Conservation (phyloP, 2,888 invertebrate species). For the Vesta saturnalis region DNA sequence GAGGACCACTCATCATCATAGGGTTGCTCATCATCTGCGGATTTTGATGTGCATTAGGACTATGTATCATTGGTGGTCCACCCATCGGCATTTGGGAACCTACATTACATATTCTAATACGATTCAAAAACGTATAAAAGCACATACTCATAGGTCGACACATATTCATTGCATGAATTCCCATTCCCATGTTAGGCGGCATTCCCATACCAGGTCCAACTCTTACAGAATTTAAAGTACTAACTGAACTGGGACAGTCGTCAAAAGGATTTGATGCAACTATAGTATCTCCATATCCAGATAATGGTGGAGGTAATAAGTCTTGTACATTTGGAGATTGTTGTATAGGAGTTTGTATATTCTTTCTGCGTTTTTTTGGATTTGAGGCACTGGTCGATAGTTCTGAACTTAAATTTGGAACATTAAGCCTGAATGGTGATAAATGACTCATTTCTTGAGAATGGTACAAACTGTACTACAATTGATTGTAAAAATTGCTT, state of each 20-base stretch:
- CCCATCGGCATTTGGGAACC: conserved; percentile 51
- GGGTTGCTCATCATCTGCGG: conserved; percentile 57
- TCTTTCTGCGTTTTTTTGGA: conserved; percentile 88
- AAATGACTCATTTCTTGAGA: conserved; percentile 58
- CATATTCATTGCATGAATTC: conserved; percentile 65
- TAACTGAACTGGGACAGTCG: conserved; percentile 75
- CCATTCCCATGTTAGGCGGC: conserved; percentile 65
- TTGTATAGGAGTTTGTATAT: conserved; percentile 72
- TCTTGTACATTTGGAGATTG: conserved; percentile 81
- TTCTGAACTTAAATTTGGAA: conserved; percentile 59
- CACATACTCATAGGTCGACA: conserved; percentile 72
- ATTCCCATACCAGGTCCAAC: conserved; percentile 58
- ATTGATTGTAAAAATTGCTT: conserved; percentile 14
- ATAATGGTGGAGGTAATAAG: conserved; percentile 85
- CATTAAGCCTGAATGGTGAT: conserved; percentile 60
- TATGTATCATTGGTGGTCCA: conserved; percentile 62
- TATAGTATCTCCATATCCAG: conserved; percentile 93
- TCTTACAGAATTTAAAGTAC: conserved; percentile 57
- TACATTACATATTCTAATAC: conserved; percentile 16
- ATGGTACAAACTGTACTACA: conserved; percentile 28
- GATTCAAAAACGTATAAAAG: not conserved
- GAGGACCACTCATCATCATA: conserved; percentile 63
- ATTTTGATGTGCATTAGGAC: conserved; percentile 58
- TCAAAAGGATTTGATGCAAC: conserved; percentile 96
- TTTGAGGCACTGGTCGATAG: conserved; percentile 79